phyloP scores from a whole-genome alignment of 2,113 vertebrate genomes.

The Brachypteracias leptosomus region DNA sequence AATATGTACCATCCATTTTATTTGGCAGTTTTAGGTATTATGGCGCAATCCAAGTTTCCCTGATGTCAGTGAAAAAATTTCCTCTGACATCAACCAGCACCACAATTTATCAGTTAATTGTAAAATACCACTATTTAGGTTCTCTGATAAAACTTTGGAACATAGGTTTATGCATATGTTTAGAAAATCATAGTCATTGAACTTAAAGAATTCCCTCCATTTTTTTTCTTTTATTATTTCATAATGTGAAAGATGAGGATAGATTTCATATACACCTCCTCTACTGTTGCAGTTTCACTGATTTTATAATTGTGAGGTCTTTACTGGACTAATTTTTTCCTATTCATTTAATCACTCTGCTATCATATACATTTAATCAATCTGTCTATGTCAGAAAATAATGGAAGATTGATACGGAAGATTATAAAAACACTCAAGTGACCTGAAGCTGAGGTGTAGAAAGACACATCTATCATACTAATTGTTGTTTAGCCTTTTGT shows the following conservation, averaged over 20 bases:
- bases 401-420: not conserved
- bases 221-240: not conserved
- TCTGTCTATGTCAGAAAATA: not conserved
- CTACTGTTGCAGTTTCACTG: not conserved
- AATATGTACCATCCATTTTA: not conserved
- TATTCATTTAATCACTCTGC: not conserved
- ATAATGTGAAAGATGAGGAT: not conserved
- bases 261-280: not conserved
- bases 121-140: not conserved
- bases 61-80: not conserved
- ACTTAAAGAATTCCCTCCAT: not conserved
- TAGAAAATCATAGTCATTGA: not conserved
- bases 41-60: not conserved
- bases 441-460: not conserved
- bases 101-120: not conserved
- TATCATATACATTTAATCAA: not conserved
- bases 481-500: not conserved
- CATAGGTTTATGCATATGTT: not conserved
- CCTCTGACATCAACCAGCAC: not conserved
- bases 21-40: not conserved
- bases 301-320: not conserved
- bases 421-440: not conserved
- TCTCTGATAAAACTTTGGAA: not conserved
- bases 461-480: not conserved
- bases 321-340: not conserved